Evolutionary conservation across 1,140 invertebrate genomes (phyloP), one percentile per base, ranked within the genome.

Genomic region (Teleogryllus occipitalis): DNA sequence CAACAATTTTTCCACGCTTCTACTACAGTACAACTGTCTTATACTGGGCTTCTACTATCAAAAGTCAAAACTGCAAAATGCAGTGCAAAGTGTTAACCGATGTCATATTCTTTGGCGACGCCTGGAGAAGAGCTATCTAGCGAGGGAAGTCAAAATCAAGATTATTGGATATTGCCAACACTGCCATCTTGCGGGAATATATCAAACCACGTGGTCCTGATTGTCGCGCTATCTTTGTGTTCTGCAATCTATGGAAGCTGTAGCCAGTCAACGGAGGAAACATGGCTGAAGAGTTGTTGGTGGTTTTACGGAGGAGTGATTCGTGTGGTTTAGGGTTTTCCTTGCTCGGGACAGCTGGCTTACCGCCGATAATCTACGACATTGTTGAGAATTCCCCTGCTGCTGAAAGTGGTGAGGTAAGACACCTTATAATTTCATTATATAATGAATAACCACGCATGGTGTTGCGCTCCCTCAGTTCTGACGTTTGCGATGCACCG

Each of bases 331-430:
- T 95, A 85, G 95, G 95, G 83, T 96, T 97, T 89, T 96, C 94
- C 83, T 88, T 97, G 82, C 90, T 96, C 84, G 94, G 95, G 81
- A 93, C 94, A 87, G 93, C 93, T 83, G 94, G 94, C 85, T 90
- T 95, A 85, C 95, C 95, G 84, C 95, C 95, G 85, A 93, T 96
- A 85, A 95, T 97, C 86, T 96, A 96, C 88, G 93, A 96, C 87
- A 95, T 97, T 84, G 90, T 95, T 84, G 94, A 96, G 87, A 94
- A 96, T 87, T 96, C 95, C 82, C 95, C 95, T 84, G 95, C 95
- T 81, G 94, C 94, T 82, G 92, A 93, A 85, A 93, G 93, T 86
- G 94, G 94, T 86, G 91, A 95, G 93, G 95, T 96, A 90, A 92
- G 91, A 87, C 39, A 75, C 74, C 21, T 74, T 79, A n/a, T 46